Base-by-base conservation (phyloP, 2,888 invertebrate genomes). In the Helobdella robusta region DNA sequence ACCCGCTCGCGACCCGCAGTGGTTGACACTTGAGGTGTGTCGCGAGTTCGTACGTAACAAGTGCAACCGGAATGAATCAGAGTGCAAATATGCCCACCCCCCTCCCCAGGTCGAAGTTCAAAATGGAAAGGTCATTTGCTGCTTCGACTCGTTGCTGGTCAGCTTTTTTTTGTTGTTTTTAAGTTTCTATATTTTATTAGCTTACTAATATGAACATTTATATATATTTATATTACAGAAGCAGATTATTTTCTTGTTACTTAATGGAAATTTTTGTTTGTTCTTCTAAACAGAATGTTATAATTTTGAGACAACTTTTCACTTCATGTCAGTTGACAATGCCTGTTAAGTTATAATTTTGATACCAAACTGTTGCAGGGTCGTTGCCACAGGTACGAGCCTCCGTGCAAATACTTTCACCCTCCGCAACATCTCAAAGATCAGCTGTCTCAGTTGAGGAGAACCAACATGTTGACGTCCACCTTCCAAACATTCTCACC, bases 61-160 rank as follows among this genome's bases (percentile, higher is more conserved):
- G 86, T 94, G 93, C 87, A 90, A 91, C 86, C 89, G 93, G 84
- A 87, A 89, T 82, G 91, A 91, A 85, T 86, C 88, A 82, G 93
- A 93, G 86, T 94, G 93, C 87, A 91, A 92, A 85, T 92, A 89
- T 87, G 93, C 93, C 85, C 93, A 93, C 86, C 93, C 92, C 85
- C 88, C 90, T 85, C 97, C 84, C 77, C 95, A 97, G 83, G 97
- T 98, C 78, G 98, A 98, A 84, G 94, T 98, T 79, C 97, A 97
- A 85, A 98, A 97, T 83, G 98, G 98, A 81, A 87, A 95, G 79
- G 98, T 98, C 79, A 97, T 95, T 77, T 98, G 98, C 77, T 98
- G 98, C 86, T 99, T 97, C 86, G 98, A 99, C 85, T 95, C 94
- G 84, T 97, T 98, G 84, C 98, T 98, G 94, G 98, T 98, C 84